A percentile compares a stretch with the other conserved stretches of the same genome.
Conservation (phyloP, 2,888 invertebrate species). For the Lepetodrilus schrolli region DNA sequence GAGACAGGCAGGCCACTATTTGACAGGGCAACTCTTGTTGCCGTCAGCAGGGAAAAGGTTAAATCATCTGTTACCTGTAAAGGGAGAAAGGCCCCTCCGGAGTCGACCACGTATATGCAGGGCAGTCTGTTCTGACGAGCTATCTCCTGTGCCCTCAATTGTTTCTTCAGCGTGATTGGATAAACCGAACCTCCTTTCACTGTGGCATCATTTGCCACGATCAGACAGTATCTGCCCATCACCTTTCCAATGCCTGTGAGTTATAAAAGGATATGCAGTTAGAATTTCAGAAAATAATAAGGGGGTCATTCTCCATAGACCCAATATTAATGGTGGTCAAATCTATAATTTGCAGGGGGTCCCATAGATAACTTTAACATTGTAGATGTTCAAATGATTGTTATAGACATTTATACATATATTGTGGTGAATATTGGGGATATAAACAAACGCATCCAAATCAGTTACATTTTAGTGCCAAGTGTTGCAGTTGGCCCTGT, state of each 20-base stretch:
- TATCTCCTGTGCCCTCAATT: conserved; percentile 75
- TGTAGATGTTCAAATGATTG: background rate
- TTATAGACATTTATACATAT: background rate
- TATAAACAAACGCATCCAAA: background rate
- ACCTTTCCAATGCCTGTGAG: conserved; percentile 75
- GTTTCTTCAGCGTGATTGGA: conserved; percentile 77
- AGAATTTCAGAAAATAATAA: background rate
- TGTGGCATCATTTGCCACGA: conserved; percentile 77
- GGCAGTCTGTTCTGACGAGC: conserved; percentile 75
- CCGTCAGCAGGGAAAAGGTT: too few species aligned
- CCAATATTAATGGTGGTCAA: too few species aligned
- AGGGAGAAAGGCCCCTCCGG: conserved; percentile 78
- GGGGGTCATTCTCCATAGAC: too few species aligned
- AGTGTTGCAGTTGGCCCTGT: too few species aligned
- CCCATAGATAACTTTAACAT: too few species aligned
- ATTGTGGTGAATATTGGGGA: background rate
- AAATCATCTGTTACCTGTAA: conserved; percentile 77
- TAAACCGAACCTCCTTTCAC: conserved; percentile 77
- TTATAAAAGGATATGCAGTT: background rate
- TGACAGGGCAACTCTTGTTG: too few species aligned
- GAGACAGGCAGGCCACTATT: too few species aligned
- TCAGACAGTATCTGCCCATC: conserved; percentile 74
- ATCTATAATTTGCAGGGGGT: too few species aligned
- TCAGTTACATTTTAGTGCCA: background rate
- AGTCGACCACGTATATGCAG: conserved; percentile 76